These are phyloP conservation scores for Ceratoteleas bidentatus DNA, from an alignment of 1,140 invertebrate species.

Conservation along the genomic window DNA sequence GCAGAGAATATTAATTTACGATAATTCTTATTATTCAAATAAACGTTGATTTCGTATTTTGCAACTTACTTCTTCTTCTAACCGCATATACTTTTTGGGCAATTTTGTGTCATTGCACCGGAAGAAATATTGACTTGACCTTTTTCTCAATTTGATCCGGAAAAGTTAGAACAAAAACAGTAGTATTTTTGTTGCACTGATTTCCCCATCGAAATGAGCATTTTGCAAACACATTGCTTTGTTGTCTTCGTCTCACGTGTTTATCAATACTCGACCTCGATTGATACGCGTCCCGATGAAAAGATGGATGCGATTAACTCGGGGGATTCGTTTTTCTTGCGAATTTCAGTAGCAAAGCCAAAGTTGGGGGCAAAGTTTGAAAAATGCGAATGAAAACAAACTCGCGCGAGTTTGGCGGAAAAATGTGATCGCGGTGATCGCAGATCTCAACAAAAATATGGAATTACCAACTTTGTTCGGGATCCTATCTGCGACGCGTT, in stretches of 20 bases:
- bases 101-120: too few relatives aligned
- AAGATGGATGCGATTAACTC: conserved; percentile 44
- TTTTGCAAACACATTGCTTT: not conserved
- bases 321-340: conserved; percentile 38
- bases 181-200: not conserved
- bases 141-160: too few relatives aligned
- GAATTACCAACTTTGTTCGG: conserved; percentile 45
- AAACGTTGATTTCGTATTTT: too few relatives aligned
- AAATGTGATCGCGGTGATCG: conserved; percentile 48
- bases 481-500: conserved; percentile 33
- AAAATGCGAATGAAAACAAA: conserved; percentile 50
- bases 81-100: too few relatives aligned
- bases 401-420: conserved; percentile 21
- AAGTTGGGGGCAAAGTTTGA: conserved; percentile 41
- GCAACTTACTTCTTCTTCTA: too few relatives aligned
- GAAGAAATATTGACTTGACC: too few relatives aligned
- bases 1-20: too few relatives aligned
- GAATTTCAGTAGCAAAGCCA: conserved; percentile 17
- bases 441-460: conserved; percentile 50
- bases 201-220: not conserved
- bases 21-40: too few relatives aligned
- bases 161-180: too few relatives aligned
- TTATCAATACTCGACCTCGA: conserved; percentile 43
- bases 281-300: conserved; percentile 28
- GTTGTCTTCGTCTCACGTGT: not conserved